These are phyloP conservation scores for Heliconius charithonia DNA, from an alignment of 2,888 invertebrate species.

Conservation along the genomic window DNA sequence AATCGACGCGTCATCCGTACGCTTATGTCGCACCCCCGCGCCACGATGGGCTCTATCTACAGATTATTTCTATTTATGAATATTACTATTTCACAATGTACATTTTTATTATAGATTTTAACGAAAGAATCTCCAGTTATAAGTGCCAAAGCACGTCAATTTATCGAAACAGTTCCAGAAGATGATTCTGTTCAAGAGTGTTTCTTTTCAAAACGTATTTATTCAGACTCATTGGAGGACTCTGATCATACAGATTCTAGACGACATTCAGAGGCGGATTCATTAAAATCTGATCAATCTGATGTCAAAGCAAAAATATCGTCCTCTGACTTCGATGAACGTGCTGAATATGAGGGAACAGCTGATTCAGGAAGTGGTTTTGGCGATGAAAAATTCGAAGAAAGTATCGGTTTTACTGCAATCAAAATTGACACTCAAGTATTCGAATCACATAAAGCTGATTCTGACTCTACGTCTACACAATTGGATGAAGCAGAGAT, in stretches of 20 bases:
- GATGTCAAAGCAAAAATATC: conserved; percentile 78
- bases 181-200: conserved; percentile 82
- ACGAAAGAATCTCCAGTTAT: conserved; percentile 80
- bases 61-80: neutral
- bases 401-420: conserved; percentile 76
- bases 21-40: too few species aligned
- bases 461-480: conserved; percentile 59
- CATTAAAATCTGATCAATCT: conserved; percentile 80
- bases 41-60: too few species aligned
- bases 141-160: conserved; percentile 80
- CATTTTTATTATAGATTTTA: conserved; percentile 54
- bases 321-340: conserved; percentile 80
- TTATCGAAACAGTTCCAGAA: conserved; percentile 82
- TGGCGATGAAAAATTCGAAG: conserved; percentile 80
- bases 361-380: conserved; percentile 79
- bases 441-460: conserved; percentile 67
- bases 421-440: conserved; percentile 68
- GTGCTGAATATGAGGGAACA: conserved; percentile 79
- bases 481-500: conserved; percentile 66
- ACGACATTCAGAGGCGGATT: conserved; percentile 80
- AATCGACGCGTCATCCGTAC: too few species aligned
- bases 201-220: conserved; percentile 81
- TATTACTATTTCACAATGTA: conserved; percentile 14
- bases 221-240: conserved; percentile 81
- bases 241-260: conserved; percentile 80